phyloP scores from a whole-genome alignment of 1,140 invertebrate species.

The Charaxes varanes region DNA sequence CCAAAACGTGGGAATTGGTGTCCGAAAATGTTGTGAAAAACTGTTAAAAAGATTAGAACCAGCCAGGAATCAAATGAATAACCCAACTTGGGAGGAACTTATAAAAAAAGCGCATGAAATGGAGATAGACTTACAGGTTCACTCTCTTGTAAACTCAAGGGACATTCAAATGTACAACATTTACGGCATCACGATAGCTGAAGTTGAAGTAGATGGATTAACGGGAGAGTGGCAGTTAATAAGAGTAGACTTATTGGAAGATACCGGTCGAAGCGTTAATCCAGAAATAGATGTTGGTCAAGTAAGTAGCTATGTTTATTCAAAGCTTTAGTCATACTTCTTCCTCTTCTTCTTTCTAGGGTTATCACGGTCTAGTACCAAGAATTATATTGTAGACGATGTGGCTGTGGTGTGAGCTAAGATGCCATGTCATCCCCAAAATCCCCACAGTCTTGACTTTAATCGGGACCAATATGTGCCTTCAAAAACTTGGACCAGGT shows the following conservation, averaged over 20 bases:
- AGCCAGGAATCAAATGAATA: slow-evolving; percentile 67
- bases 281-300: slow-evolving; percentile 89
- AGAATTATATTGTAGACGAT: no score
- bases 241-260: slow-evolving; percentile 84
- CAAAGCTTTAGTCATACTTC: no score
- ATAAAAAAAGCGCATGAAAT: slow-evolving; percentile 71
- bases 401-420: no score
- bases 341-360: no score
- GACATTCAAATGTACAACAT: slow-evolving; percentile 75
- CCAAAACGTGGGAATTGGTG: slow-evolving; percentile 32
- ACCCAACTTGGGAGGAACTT: slow-evolving; percentile 78
- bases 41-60: slow-evolving; percentile 77
- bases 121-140: slow-evolving; percentile 77
- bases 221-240: slow-evolving; percentile 81
- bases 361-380: no score
- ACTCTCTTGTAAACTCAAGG: slow-evolving; percentile 70
- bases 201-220: slow-evolving; percentile 83
- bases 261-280: slow-evolving; percentile 83
- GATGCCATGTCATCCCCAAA: no score
- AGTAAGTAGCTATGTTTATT: slow-evolving; percentile 40
- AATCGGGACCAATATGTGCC: no score
- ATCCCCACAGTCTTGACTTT: no score
- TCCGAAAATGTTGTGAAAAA: slow-evolving; percentile 33
- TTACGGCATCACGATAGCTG: slow-evolving; percentile 76
- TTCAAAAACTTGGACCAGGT: no score